phyloP scores from a whole-genome alignment of 2,113 vertebrate genomes.

The Delphinapterus leucas region DNA sequence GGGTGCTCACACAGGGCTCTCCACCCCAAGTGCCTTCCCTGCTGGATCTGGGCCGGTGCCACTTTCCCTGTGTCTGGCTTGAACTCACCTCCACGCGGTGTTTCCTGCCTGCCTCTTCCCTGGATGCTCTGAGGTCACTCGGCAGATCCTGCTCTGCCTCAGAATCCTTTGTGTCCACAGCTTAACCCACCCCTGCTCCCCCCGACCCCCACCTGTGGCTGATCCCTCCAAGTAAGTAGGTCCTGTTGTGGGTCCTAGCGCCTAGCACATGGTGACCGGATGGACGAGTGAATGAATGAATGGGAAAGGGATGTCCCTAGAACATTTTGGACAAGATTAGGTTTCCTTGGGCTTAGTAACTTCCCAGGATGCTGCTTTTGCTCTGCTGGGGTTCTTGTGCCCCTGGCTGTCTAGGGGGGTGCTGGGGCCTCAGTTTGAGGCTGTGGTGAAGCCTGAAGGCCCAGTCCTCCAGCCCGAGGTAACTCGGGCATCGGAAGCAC shows the following conservation, averaged over 20 bases:
- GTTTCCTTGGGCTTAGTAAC: background rate
- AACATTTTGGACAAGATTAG: background rate
- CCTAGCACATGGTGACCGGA: accelerated
- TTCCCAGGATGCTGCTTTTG: background rate
- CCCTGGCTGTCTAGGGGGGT: accelerated
- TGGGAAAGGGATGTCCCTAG: background rate
- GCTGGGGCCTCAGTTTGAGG: background rate
- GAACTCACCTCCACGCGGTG: accelerated
- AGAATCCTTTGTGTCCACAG: background rate
- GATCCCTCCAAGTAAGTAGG: too few relatives aligned
- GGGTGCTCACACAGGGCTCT: accelerated
- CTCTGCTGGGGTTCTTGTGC: background rate
- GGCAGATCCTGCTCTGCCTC: background rate
- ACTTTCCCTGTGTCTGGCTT: accelerated
- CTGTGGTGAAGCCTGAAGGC: background rate
- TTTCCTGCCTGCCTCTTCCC: background rate
- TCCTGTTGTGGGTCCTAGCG: background rate
- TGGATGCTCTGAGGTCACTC: background rate
- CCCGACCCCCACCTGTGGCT: accelerated
- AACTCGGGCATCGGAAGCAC: background rate
- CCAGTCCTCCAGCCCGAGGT: background rate
- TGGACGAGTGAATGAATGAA: background rate
- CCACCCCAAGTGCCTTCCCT: background rate
- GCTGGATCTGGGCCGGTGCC: background rate
- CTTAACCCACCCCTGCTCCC: accelerated